These are phyloP conservation scores for Dascyllus trimaculatus DNA, from an alignment of 2,113 vertebrate genomes.

Conservation along the genomic window DNA sequence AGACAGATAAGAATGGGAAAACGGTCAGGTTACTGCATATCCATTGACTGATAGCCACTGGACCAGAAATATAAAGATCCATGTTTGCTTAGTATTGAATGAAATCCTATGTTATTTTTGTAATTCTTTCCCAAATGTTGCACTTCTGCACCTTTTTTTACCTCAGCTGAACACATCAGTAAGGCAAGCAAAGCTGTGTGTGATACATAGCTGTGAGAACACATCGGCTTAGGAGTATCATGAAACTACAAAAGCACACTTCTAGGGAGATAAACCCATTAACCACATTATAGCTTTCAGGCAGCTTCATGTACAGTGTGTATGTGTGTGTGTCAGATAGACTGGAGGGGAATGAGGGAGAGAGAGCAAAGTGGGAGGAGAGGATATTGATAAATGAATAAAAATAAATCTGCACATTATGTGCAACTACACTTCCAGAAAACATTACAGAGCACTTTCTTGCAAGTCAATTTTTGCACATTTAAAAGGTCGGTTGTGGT, in stretches of 20 bases:
- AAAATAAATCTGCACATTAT: constrained; percentile 10
- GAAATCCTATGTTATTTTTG: constrained; percentile 4
- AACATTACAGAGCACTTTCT: background rate
- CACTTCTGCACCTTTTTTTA: background rate
- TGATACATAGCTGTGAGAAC: constrained; percentile 13
- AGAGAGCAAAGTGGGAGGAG: background rate
- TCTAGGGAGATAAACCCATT: constrained; percentile 41
- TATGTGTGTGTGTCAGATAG: constrained; percentile 30
- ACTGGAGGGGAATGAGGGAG: constrained; percentile 19
- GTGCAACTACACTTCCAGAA: background rate
- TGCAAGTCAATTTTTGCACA: too few species aligned
- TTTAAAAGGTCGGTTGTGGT: too few species aligned
- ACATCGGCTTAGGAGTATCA: constrained; percentile 22
- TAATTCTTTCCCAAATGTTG: background rate
- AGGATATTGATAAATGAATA: constrained; percentile 27
- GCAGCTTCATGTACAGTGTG: constrained; percentile 18
- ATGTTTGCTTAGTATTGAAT: constrained; percentile 17
- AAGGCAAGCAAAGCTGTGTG: constrained; percentile 1
- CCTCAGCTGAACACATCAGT: background rate
- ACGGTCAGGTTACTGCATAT: constrained; percentile 25
- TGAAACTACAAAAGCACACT: constrained; percentile 22
- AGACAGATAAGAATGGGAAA: constrained; percentile 52
- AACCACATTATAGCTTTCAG: constrained; percentile 48
- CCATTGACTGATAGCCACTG: constrained; percentile 45
- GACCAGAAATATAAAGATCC: constrained; percentile 15